Base-by-base conservation (phyloP, 2,888 invertebrate genomes). In the Acleris laterana region DNA sequence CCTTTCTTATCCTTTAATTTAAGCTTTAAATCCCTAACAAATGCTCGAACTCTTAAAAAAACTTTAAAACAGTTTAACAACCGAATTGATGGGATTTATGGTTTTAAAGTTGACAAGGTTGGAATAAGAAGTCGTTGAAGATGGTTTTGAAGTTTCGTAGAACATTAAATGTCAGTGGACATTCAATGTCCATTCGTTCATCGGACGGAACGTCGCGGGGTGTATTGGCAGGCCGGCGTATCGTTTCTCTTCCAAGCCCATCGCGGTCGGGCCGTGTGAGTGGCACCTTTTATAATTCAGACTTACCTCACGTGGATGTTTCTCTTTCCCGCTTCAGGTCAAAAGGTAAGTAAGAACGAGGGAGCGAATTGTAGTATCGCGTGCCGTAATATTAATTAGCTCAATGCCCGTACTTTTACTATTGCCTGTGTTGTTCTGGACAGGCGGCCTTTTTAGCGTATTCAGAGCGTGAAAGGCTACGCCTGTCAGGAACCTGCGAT, bases 391-490 rank as follows among this genome's bases (percentile, higher is more conserved):
- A 61, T 65, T 65, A 65, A 65, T 65, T 65, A 61, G 66, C 25
- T 49, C 50, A 52, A 38, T 61, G 56, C 61, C 22, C 56, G 61
- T 60, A 44, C 20, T 61, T 61, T 17, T 49, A 46, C 22, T 61
- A 48, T 46, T 46, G 53, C 61, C 61, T 56, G 22, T 56, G 56
- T 42, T 42, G 56, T 42, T 28, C 56, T 65, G 50, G 51, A 66
- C 57, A 57, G 61, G 38, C 61, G 66, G 50, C 66, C 66, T 66
- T 66, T 66, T 57, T 57, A 62, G 48, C 51, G 56, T 62, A 62
- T 66, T 66, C 66, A 52, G 66, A 66, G 66, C 66, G 62, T 66
- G 66, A 66, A 66, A 62, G 56, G 66, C 66, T 66, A 57, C 51
- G 3, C 28, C 3, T 48, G 66, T 46, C 63, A 51, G 20, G 49